Evolutionary conservation across 2,888 invertebrate species (phyloP).

Genomic region (Protophormia terraenovae): DNA sequence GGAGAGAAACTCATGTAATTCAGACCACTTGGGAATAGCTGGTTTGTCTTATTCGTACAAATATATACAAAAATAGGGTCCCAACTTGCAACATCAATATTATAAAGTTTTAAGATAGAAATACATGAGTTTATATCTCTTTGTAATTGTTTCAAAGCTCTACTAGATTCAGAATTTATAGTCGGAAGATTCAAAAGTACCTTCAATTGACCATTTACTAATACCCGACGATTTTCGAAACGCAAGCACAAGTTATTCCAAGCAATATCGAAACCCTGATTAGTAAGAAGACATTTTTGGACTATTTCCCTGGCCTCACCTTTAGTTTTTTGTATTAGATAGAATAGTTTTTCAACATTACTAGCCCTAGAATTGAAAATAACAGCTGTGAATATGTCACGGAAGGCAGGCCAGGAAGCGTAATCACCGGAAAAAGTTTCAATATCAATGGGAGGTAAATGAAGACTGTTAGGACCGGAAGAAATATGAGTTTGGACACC

Average conservation of each 20-base stretch:
- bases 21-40: background rate
- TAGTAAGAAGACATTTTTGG: background rate
- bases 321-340: background rate
- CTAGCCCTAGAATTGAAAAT: background rate
- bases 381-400: no score
- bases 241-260: background rate
- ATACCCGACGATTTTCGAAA: background rate
- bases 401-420: background rate
- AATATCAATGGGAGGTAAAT: background rate
- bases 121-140: background rate
- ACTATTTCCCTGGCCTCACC: background rate
- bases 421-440: background rate
- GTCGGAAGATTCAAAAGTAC: background rate
- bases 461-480: background rate
- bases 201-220: background rate
- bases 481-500: no score
- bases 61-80: background rate
- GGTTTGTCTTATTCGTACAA: background rate
- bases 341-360: background rate
- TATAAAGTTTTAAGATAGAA: background rate
- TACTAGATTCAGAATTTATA: background rate
- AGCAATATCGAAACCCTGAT: background rate
- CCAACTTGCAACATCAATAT: background rate
- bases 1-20: background rate
- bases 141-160: background rate